Evolutionary conservation across 2,797 vertebrate genomes (phyloP), one percentile per base, ranked within the genome.

Genomic region (Danio tinwini): DNA sequence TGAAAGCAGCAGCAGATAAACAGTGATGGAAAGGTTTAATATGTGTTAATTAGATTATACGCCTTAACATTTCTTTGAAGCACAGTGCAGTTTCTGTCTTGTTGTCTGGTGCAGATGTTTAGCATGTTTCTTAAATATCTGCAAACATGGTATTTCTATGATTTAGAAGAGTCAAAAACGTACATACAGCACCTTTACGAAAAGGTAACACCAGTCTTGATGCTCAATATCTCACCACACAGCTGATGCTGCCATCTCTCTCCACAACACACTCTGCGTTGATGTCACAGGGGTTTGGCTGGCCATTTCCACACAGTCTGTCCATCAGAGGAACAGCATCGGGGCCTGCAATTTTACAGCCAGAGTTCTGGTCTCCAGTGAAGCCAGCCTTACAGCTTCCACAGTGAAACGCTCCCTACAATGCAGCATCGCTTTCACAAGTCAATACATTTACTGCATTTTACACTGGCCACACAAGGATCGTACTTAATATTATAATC

Each of bases 381-480:
- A 95, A 99, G 13, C 96, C 97, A 13, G 90, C 16, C 86, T 92
- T 95, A 85, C 98, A 99, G 29, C 94, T 92, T 29, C 96, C 97
- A 79, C 98, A 99, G 81, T 82, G 93, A 86, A 95, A 99, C 29
- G 97, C 98, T 7, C 98, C 98, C 98, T 99, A 87, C 64, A 82
- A 67, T 16, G 39, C 87, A 50, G 5, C 12, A 14, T 16, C 4
- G 53, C 21, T 7, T 40, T 59, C 12, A 45, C 10, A 53, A 6
- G 7, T 5, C 10, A 63, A 49, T 11, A 37, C 3, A 67, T 21
- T 55, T 56, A 45, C 6, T 49, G 21, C 49, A 17, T 7, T 42
- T 56, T 55, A 2, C 53, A 6, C 39, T 10, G 49, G 49, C 16
- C 16, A 56, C 50, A 73, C 19, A 5, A 14, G 21, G 12, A 44